Conservation (phyloP, 2,113 vertebrate genomes). For the Larimichthys crocea region DNA sequence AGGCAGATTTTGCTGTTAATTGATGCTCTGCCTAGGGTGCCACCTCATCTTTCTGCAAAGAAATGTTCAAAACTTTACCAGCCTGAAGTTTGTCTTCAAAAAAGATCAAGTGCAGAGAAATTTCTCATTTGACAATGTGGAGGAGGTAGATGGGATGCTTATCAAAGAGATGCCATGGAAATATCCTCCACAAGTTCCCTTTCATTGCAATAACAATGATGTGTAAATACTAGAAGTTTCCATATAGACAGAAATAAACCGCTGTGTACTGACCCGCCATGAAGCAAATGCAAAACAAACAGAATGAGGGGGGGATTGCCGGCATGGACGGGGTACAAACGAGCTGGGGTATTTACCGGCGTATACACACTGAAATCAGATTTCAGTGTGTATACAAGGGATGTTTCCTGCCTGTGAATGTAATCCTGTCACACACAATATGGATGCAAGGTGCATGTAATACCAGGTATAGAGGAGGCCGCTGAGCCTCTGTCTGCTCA, state of each 20-base stretch:
- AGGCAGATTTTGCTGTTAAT: conserved; percentile 43
- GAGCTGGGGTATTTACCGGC: conserved; percentile 1
- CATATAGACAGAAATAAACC: conserved; percentile 8
- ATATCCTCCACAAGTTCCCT: not conserved
- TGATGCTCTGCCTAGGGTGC: conserved; percentile 25
- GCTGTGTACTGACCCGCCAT: not conserved
- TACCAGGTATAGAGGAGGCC: not conserved
- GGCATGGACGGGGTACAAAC: not conserved
- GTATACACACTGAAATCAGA: conserved; percentile 6
- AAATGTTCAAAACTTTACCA: conserved; percentile 3
- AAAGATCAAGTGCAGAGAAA: not conserved
- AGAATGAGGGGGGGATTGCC: conserved; percentile 14
- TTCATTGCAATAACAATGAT: not conserved
- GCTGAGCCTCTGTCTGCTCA: not conserved
- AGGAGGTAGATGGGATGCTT: not conserved
- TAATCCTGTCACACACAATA: not conserved
- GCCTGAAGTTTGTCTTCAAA: conserved; percentile 5
- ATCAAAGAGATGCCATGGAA: not conserved
- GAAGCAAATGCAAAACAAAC: conserved; percentile 8
- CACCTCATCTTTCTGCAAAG: conserved; percentile 1
- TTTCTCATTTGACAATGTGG: not conserved
- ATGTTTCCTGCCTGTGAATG: conserved; percentile 4
- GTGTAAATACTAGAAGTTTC: not conserved
- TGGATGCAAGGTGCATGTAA: not conserved
- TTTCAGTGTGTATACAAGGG: conserved; percentile 6